Percentiles rank a stretch among this genome's conserved stretches.
These are phyloP conservation scores for Latrodectus elegans DNA, from an alignment of 2,888 invertebrate species.

Conservation along the genomic window DNA sequence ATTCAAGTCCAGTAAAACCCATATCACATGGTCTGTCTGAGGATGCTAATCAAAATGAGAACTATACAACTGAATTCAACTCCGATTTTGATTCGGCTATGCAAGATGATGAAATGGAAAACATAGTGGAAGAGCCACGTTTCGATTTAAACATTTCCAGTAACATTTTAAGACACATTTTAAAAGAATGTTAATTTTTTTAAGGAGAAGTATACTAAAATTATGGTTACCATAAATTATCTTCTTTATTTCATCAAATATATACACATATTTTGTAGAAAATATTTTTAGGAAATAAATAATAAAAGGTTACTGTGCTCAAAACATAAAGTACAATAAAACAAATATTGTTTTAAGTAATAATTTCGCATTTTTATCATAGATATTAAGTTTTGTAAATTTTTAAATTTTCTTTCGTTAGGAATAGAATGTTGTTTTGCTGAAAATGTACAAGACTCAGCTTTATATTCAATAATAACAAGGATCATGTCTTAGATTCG, in stretches of 20 bases:
- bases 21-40: not conserved
- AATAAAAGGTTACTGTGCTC: too few relatives aligned
- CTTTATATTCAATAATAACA: too few relatives aligned
- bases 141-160: not conserved
- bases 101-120: not conserved
- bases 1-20: not conserved
- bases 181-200: not conserved
- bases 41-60: not conserved
- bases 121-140: not conserved
- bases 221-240: not conserved
- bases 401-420: too few relatives aligned
- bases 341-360: too few relatives aligned
- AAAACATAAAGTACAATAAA: too few relatives aligned
- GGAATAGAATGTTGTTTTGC: too few relatives aligned
- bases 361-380: too few relatives aligned
- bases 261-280: not conserved
- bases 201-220: not conserved
- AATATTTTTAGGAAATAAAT: too few relatives aligned
- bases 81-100: not conserved
- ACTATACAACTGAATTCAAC: not conserved
- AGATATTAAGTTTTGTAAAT: too few relatives aligned
- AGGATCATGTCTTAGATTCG: too few relatives aligned
- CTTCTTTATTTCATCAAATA: not conserved
- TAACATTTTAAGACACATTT: not conserved
- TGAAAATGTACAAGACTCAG: too few relatives aligned